phyloP scores from a whole-genome alignment of 2,888 invertebrate species.

The Keiferia lycopersicella region DNA sequence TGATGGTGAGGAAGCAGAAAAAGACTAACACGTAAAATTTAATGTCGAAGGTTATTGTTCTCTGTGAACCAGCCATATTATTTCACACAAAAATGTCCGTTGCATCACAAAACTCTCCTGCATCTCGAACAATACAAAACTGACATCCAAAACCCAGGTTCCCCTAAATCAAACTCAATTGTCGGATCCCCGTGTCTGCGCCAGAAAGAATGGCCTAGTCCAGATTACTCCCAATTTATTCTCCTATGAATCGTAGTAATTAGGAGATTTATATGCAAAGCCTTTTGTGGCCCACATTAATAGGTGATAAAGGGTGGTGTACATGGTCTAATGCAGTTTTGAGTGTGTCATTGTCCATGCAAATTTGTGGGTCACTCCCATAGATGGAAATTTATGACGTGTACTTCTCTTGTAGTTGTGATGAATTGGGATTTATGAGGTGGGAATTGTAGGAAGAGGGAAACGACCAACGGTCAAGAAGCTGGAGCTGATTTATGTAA shows the following conservation, averaged over 20 bases:
- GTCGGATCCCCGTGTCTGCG: constrained; percentile 64
- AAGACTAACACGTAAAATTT: not conserved
- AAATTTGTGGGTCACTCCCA: constrained; percentile 75
- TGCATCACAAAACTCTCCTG: not conserved
- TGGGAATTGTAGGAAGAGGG: constrained; percentile 44
- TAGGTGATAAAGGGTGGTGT: constrained; percentile 67
- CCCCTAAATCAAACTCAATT: constrained; percentile 73
- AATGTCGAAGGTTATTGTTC: not conserved
- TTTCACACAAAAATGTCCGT: not conserved
- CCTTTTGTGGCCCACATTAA: constrained; percentile 76
- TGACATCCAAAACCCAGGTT: constrained; percentile 44
- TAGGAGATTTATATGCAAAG: constrained; percentile 81
- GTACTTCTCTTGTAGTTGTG: constrained; percentile 66
- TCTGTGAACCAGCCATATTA: not conserved
- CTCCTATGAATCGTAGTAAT: constrained; percentile 70
- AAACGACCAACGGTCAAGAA: constrained; percentile 41
- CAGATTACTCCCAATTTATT: constrained; percentile 75
- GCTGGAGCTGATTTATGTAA: constrained; percentile 12
- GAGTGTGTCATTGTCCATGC: constrained; percentile 61
- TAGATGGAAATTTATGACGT: constrained; percentile 72
- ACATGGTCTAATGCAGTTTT: constrained; percentile 67
- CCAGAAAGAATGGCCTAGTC: constrained; percentile 58
- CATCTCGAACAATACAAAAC: not conserved
- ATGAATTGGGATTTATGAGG: constrained; percentile 72
- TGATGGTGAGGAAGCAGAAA: not conserved